Conservation (phyloP, 2,888 invertebrate species). For the Xanthorhoe designata region DNA sequence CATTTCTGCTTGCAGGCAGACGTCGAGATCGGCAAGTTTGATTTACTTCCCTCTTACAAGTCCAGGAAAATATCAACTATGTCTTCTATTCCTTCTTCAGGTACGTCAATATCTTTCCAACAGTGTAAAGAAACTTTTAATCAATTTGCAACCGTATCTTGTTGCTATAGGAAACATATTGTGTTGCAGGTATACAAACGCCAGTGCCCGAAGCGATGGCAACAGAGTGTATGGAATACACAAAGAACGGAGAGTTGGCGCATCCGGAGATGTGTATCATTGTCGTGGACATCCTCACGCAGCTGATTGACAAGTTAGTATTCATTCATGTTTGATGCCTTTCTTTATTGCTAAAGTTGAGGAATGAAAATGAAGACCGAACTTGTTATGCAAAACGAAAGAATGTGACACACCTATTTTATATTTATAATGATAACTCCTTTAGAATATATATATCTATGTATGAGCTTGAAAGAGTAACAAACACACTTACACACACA, state of each 20-base stretch:
- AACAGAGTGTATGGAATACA: slow-evolving; percentile 61
- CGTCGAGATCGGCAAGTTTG: slow-evolving; percentile 80
- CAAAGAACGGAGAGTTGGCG: slow-evolving; percentile 72
- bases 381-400: neutral
- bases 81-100: slow-evolving; percentile 56
- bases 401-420: neutral
- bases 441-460: too few relatives aligned
- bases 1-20: slow-evolving; percentile 78
- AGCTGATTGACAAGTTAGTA: slow-evolving; percentile 83
- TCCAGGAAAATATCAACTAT: slow-evolving; percentile 58
- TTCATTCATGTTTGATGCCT: neutral
- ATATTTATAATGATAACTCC: neutral
- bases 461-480: too few relatives aligned
- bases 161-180: slow-evolving; percentile 3
- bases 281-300: slow-evolving; percentile 85
- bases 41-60: slow-evolving; percentile 56
- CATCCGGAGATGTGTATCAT: slow-evolving; percentile 86
- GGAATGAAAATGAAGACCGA: neutral
- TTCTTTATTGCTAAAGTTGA: too few relatives aligned
- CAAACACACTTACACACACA: neutral
- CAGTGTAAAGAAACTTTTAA: neutral
- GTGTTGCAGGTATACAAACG: slow-evolving; percentile 53
- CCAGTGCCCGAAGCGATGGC: slow-evolving; percentile 52
- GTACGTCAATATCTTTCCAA: slow-evolving; percentile 47
- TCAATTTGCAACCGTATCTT: neutral